Evolutionary conservation across 2,113 vertebrate species (phyloP), one percentile per base, ranked within the genome.

Genomic region (Coregonus clupeaformis): DNA sequence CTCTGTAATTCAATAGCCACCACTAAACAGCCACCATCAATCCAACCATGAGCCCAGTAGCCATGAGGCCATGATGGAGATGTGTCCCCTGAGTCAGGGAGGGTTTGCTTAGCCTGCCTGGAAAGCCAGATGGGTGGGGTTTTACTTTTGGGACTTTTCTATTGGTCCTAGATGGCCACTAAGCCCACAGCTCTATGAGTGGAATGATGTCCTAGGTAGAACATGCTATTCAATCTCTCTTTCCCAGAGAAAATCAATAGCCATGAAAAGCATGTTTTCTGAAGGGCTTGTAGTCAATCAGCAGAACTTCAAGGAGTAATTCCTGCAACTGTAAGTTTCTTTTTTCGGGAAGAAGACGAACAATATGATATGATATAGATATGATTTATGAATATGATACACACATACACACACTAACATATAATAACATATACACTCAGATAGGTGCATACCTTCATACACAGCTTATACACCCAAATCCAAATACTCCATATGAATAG

Each of bases 11-110:
- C 84, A 86, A 73, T 78, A 84, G 87, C 76, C 84, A 42, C 9
- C 36, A 11, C 80, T 79, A 77, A 85, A 77, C 82, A 83, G 80
- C 77, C n/a, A 7, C 79, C 71, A 87, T 89, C 84, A 88, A 87
- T 88, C 81, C 77, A 79, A 42, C 74, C 66, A 69, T 76, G 78
- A 73, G 80, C 76, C 76, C 72, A 82, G 74, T 82, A 84, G 27
- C 24, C 3, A 18, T 78, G 79, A 84, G 69, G 81, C 72, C 64
- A 62, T 78, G 81, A 79, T 76, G 73, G 78, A 72, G 49, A 68
- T 67, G 73, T 66, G 68, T 86, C 88, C 79, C 81, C 66, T 47
- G 84, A 80, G 86, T 73, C 36, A 42, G 36, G 9, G 36, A 42
- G 36, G 2, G 0, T 42, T 42, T 42, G 11, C 36, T 42, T 42